These are phyloP conservation scores for human (Homo sapiens) DNA, from an alignment of 2,113 vertebrate genomes.

Conservation along the genomic window DNA sequence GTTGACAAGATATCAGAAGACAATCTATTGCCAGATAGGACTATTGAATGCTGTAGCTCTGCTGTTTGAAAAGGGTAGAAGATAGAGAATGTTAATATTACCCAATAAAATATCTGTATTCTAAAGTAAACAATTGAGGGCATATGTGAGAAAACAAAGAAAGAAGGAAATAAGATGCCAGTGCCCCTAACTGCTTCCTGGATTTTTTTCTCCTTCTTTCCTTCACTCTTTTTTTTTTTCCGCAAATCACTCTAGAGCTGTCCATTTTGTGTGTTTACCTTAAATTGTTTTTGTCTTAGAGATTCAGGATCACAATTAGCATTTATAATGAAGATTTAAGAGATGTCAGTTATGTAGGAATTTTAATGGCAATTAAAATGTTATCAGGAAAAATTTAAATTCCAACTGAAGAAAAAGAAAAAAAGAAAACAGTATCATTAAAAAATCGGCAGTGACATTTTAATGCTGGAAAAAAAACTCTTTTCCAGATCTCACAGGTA, in stretches of 20 bases:
- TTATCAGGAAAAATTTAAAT: slow-evolving; percentile 70
- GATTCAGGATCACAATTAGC: slow-evolving; percentile 80
- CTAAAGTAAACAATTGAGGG: neutral
- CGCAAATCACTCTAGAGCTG: neutral
- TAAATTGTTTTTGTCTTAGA: slow-evolving; percentile 71
- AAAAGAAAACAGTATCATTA: slow-evolving; percentile 49
- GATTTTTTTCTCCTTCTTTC: neutral
- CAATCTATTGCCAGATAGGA: neutral
- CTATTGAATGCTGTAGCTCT: neutral
- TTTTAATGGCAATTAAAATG: slow-evolving; percentile 83
- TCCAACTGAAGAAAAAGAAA: slow-evolving; percentile 20
- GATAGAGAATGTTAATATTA: neutral
- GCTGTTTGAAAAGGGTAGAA: neutral
- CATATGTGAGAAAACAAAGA: slow-evolving; percentile 23
- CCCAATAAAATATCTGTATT: neutral
- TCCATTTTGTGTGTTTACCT: slow-evolving; percentile 71
- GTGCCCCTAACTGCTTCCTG: slow-evolving; percentile 69
- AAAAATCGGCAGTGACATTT: slow-evolving; percentile 64
- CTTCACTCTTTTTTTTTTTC: neutral
- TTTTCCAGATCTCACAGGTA: slow-evolving; percentile 7
- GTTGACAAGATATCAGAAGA: slow-evolving; percentile 54
- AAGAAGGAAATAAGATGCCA: slow-evolving; percentile 54
- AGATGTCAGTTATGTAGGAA: slow-evolving; percentile 66
- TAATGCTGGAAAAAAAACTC: slow-evolving; percentile 56
- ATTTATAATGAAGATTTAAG: slow-evolving; percentile 74